Percentiles rank a stretch among this genome's conserved stretches.
These are phyloP conservation scores for Montipora capricornis DNA, from an alignment of 64 coral and sea anemone species.

Conservation along the genomic window DNA sequence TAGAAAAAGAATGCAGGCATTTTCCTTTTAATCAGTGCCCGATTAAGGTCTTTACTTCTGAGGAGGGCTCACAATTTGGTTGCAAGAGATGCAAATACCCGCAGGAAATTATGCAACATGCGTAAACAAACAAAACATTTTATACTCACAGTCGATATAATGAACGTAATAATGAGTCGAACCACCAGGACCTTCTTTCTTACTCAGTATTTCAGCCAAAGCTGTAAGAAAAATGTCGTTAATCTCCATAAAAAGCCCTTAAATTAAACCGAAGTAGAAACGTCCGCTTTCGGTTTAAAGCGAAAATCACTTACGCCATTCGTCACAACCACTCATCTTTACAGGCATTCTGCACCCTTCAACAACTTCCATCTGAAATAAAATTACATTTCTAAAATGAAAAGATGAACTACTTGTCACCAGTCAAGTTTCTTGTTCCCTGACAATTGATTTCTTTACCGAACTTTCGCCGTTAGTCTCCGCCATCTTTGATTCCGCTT, in stretches of 20 bases:
- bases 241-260: neutral
- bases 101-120: neutral
- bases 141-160: conserved; percentile 98
- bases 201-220: conserved; percentile 97
- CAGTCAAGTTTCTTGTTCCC: neutral
- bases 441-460: conserved; percentile 62
- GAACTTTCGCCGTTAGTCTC: conserved; percentile 90
- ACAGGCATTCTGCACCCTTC: conserved; percentile 99
- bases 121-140: conserved; percentile 2
- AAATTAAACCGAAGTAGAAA: neutral
- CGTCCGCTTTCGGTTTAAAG: neutral
- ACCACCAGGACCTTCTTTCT: conserved; percentile 73
- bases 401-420: neutral
- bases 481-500: conserved; percentile 92
- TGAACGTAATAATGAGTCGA: conserved; percentile 94
- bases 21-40: neutral
- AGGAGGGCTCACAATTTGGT: neutral
- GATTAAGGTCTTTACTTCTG: no score
- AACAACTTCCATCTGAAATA: conserved; percentile 74
- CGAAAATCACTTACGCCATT: conserved; percentile 97
- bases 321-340: conserved; percentile 96
- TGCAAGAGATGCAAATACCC: neutral
- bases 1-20: neutral
- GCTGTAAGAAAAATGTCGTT: conserved; percentile 61
- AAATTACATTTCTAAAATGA: conserved; percentile 13